Conservation (phyloP, 2,797 vertebrate genomes). For the Muraenolepis orangiensis region DNA sequence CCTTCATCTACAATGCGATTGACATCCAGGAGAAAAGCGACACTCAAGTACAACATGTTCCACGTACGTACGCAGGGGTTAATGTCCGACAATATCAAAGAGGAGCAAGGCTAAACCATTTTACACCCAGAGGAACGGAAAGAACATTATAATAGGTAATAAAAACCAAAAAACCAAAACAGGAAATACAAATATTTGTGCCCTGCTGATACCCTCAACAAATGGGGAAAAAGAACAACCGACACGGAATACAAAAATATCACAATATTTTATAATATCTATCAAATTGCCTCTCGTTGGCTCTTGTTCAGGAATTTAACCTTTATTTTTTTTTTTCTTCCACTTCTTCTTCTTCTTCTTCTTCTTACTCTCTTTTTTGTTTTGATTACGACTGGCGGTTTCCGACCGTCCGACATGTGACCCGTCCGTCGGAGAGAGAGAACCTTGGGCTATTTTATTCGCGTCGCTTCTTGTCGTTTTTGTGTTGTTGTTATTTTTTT, state of each 20-base stretch:
- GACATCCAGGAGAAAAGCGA: conserved; percentile 73
- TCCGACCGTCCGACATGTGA: conserved; percentile 77
- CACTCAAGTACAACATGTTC: conserved; percentile 76
- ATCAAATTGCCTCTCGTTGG: conserved; percentile 82
- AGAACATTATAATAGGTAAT: conserved; percentile 17
- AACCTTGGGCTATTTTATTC: conserved; percentile 45
- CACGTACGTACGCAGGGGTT: conserved; percentile 60
- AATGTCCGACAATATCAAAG: conserved; percentile 80
- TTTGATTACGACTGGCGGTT: conserved; percentile 72
- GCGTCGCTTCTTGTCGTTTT: conserved; percentile 39
- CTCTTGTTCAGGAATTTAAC: conserved; percentile 80
- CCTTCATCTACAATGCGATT: conserved; percentile 80
- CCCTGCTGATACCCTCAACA: conserved; percentile 80
- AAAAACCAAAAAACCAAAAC: conserved; percentile 40
- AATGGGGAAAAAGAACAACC: conserved; percentile 74
- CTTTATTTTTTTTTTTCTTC: conserved; percentile 61
- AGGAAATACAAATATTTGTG: conserved; percentile 74
- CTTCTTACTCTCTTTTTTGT: conserved; percentile 50
- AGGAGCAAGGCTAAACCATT: conserved; percentile 78
- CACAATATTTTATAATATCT: conserved; percentile 82
- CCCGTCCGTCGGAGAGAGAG: conserved; percentile 58
- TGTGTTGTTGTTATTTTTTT: conserved; percentile 54
- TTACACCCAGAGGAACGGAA: conserved; percentile 64
- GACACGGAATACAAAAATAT: conserved; percentile 95
- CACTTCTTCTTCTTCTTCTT: conserved; percentile 44